Conservation (phyloP, 2,113 vertebrate species). For the Hippocampus guttulatus region DNA sequence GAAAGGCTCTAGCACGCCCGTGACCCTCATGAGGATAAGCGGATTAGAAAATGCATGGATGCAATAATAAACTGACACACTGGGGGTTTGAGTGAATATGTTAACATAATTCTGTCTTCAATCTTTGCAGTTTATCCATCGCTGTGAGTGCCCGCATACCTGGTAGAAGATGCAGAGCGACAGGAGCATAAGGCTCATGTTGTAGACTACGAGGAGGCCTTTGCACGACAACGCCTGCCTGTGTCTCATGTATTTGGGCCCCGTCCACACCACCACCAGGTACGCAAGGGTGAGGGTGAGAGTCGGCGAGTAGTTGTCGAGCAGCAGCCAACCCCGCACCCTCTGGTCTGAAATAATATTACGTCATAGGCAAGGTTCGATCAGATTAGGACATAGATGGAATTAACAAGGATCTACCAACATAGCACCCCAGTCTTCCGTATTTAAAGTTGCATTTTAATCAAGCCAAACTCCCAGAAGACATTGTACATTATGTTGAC, state of each 20-base stretch:
- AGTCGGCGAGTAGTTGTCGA: slow-evolving; percentile 89
- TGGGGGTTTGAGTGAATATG: not conserved
- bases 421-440: not conserved
- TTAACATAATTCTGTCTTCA: not conserved
- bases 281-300: slow-evolving; percentile 84
- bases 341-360: slow-evolving; percentile 80
- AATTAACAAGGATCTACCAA: not conserved
- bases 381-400: not conserved
- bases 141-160: slow-evolving; percentile 70
- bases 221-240: slow-evolving; percentile 82
- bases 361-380: not conserved
- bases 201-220: slow-evolving; percentile 85
- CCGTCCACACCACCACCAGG: slow-evolving; percentile 89
- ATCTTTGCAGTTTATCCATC: not conserved
- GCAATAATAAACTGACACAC: not conserved
- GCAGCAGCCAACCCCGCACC: slow-evolving; percentile 89
- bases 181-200: slow-evolving; percentile 85
- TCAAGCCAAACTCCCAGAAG: not conserved
- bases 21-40: no score
- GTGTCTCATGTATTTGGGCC: slow-evolving; percentile 92
- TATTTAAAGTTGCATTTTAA: not conserved
- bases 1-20: no score
- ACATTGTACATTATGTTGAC: slow-evolving; percentile 9
- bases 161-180: slow-evolving; percentile 95
- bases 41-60: not conserved